A percentile compares a stretch with the other conserved stretches of the same genome.
phyloP scores from a whole-genome alignment of 2,888 invertebrate species.

The Melieria omissa region DNA sequence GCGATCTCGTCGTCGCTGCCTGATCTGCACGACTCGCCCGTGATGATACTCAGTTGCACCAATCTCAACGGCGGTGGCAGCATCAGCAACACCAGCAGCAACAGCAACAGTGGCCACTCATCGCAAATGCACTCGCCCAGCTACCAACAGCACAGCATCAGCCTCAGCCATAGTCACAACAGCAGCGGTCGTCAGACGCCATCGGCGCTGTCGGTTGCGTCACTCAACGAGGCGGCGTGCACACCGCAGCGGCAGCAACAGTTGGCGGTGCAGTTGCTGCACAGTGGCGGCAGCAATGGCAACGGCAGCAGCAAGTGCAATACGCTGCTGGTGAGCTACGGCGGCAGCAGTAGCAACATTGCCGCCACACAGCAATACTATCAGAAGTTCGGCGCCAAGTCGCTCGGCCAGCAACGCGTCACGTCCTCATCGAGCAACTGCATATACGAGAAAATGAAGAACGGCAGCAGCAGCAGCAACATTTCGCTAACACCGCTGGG shows the following conservation, averaged over 20 bases:
- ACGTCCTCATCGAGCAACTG: conserved; percentile 52
- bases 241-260: conserved; percentile 42
- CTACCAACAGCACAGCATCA: conserved; percentile 39
- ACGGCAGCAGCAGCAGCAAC: conserved; percentile 30
- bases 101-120: conserved; percentile 42
- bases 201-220: conserved; percentile 56
- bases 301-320: conserved; percentile 46
- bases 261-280: conserved; percentile 39
- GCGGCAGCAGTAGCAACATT: conserved; percentile 54
- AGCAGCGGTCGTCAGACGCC: conserved; percentile 59
- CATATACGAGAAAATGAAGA: conserved; percentile 52
- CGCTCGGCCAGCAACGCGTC: conserved; percentile 46
- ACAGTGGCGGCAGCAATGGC: conserved; percentile 36
- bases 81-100: conserved; percentile 38
- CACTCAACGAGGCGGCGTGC: conserved; percentile 55
- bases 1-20: conserved; percentile 64
- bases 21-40: conserved; percentile 64
- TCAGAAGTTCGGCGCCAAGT: conserved; percentile 52
- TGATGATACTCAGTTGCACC: conserved; percentile 66
- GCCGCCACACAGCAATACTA: conserved; percentile 52
- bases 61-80: conserved; percentile 56
- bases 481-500: conserved; percentile 34
- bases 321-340: conserved; percentile 53
- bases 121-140: conserved; percentile 49
- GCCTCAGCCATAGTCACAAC: conserved; percentile 45